Percentiles rank a stretch among this genome's conserved stretches.
phyloP scores from a whole-genome alignment of 2,888 invertebrate genomes.

The Balanococcus diminutus region DNA sequence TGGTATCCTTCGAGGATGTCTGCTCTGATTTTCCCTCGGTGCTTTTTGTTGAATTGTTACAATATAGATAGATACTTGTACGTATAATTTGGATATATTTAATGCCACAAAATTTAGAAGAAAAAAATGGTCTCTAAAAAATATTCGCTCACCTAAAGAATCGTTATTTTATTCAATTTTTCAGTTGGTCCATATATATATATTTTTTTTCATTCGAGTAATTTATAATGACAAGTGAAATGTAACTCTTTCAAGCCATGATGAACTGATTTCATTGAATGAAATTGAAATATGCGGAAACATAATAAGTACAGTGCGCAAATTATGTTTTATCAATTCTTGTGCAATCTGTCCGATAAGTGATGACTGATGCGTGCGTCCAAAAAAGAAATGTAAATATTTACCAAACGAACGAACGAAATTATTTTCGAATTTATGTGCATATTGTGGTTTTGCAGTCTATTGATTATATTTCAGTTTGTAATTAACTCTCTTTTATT shows the following conservation, averaged over 20 bases:
- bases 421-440: too few species aligned
- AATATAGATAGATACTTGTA: too few species aligned
- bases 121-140: too few species aligned
- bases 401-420: not conserved
- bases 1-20: not conserved
- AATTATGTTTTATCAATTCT: not conserved
- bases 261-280: not conserved
- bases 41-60: not conserved
- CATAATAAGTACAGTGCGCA: not conserved
- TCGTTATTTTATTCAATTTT: too few species aligned
- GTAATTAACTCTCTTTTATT: not conserved
- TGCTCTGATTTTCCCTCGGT: not conserved
- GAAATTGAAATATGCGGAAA: not conserved
- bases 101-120: not conserved
- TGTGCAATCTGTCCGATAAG: not conserved
- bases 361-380: not conserved
- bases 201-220: not conserved
- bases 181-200: too few species aligned
- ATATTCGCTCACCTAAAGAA: too few species aligned
- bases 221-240: not conserved
- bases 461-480: not conserved
- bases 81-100: not conserved
- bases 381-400: not conserved
- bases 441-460: not conserved
- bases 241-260: not conserved